Conservation (phyloP, 2,888 invertebrate genomes). For the Tinea semifulvella region DNA sequence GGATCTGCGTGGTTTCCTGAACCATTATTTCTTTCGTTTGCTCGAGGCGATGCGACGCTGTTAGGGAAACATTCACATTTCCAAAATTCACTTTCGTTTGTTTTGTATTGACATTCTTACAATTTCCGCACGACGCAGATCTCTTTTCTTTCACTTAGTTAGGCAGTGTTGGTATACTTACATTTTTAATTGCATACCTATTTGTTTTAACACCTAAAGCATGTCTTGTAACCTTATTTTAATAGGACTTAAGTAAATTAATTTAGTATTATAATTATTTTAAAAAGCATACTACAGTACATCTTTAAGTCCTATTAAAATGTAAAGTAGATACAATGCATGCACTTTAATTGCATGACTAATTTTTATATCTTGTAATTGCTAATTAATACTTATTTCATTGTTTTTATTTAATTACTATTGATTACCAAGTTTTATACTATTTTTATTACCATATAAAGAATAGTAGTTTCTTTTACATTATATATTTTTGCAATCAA, state of each 20-base stretch:
- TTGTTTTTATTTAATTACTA: constrained; percentile 5
- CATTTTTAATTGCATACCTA: constrained; percentile 26
- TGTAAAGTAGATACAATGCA: constrained; percentile 2
- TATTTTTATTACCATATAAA: constrained; percentile 4
- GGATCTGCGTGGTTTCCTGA: constrained; percentile 43
- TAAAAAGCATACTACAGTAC: background rate
- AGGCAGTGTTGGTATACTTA: constrained; percentile 19
- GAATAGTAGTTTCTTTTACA: too few relatives aligned
- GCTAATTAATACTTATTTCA: constrained; percentile 4
- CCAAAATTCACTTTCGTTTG: constrained; percentile 8
- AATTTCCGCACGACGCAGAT: constrained; percentile 42
- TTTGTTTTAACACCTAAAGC: constrained; percentile 24
- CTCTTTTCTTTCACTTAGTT: constrained; percentile 49
- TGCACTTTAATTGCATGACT: constrained; percentile 5
- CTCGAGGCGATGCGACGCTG: constrained; percentile 20
- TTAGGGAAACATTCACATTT: constrained; percentile 10
- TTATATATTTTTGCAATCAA: too few relatives aligned
- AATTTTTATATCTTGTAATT: constrained; percentile 4
- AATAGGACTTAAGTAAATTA: constrained; percentile 1
- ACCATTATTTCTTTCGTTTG: constrained; percentile 23
- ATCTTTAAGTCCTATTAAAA: constrained; percentile 8
- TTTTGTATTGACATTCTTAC: constrained; percentile 9
- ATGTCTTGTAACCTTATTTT: background rate
- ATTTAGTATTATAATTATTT: background rate
- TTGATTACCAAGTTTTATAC: background rate